A percentile compares a stretch with the other conserved stretches of the same genome.
These are phyloP conservation scores for Drosophila albomicans DNA, from an alignment of 1,140 invertebrate genomes.

Conservation along the genomic window DNA sequence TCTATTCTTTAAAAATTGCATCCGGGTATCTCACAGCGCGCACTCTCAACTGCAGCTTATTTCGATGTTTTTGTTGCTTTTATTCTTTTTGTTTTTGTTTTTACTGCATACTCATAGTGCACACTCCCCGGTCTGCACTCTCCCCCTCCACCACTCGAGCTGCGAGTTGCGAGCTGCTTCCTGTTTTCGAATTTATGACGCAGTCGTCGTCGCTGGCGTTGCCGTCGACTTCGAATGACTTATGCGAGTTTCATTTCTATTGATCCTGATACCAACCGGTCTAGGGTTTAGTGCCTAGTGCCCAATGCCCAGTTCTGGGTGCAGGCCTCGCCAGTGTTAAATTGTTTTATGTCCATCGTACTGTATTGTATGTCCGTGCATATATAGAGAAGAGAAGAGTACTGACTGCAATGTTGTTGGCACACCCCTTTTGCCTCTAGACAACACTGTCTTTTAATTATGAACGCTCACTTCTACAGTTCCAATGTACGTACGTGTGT, in stretches of 20 bases:
- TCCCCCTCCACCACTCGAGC: neutral
- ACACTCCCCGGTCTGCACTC: conserved; percentile 1
- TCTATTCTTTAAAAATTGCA: no score
- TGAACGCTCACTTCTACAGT: no score
- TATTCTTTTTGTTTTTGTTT: conserved; percentile 15
- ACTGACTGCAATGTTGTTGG: no score
- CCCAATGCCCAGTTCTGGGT: conserved; percentile 12
- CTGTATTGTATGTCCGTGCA: no score
- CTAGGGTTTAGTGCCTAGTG: conserved; percentile 4
- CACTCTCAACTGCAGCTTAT: no score
- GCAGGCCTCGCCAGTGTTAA: conserved; percentile 68
- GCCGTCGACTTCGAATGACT: conserved; percentile 28
- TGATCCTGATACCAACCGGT: neutral
- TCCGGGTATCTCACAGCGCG: no score
- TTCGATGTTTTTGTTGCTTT: neutral
- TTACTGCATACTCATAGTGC: conserved; percentile 13
- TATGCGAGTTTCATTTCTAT: conserved; percentile 41
- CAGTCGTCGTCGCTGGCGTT: conserved; percentile 31
- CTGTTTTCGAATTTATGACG: conserved; percentile 51
- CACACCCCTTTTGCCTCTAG: no score
- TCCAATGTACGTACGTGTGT: no score
- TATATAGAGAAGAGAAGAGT: no score
- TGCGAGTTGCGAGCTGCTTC: conserved; percentile 44
- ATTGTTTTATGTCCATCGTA: conserved; percentile 62
- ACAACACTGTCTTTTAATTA: no score